phyloP scores from a whole-genome alignment of 2,113 vertebrate genomes.

The Gnathonemus echidnorhynchus region DNA sequence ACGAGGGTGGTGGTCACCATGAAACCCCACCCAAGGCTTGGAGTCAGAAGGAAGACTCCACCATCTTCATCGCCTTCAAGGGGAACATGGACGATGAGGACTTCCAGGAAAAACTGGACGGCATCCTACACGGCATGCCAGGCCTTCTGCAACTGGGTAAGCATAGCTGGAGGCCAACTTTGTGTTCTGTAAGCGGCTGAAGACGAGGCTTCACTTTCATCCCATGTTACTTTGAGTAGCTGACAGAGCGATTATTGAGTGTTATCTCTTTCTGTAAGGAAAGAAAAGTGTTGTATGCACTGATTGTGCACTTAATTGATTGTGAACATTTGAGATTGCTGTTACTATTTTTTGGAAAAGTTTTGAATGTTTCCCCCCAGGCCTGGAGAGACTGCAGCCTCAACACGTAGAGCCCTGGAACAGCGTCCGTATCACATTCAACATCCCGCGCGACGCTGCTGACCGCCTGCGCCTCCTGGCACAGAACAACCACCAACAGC shows the following conservation, averaged over 20 bases:
- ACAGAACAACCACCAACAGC: conserved; percentile 95
- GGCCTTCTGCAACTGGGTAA: conserved; percentile 82
- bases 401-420: conserved; percentile 94
- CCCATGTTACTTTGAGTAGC: neutral
- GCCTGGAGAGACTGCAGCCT: conserved; percentile 68
- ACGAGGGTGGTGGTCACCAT: conserved; percentile 26
- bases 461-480: conserved; percentile 86
- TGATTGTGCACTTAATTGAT: neutral
- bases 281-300: neutral
- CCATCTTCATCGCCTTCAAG: conserved; percentile 85
- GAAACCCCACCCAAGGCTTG: conserved; percentile 21
- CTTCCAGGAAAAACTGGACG: conserved; percentile 78
- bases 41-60: conserved; percentile 58
- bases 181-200: neutral
- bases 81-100: conserved; percentile 87
- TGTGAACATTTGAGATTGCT: neutral
- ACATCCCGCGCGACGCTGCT: conserved; percentile 91
- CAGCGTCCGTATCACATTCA: conserved; percentile 95
- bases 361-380: conserved; percentile 44
- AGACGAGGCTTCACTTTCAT: neutral
- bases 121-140: conserved; percentile 75
- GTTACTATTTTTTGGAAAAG: neutral
- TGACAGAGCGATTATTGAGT: neutral
- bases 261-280: neutral
- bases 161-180: neutral